Base-by-base conservation (phyloP, 1,140 invertebrate genomes). In the Drosophila simulans region DNA sequence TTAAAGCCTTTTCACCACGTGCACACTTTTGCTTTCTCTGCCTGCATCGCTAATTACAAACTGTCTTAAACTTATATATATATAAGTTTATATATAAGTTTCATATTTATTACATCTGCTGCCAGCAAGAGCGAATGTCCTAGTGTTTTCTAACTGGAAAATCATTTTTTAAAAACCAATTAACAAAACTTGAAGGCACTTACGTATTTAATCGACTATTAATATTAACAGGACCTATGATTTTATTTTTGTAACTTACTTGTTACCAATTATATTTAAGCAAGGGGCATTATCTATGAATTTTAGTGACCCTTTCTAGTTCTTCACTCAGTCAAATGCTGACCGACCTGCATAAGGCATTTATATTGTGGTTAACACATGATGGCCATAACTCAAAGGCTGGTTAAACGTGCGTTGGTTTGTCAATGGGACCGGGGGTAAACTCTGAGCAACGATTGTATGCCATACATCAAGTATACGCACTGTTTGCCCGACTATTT, bases 381-480 rank as follows among this genome's bases (percentile, higher is more conserved):
- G 77, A 74, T 66, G 48, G 63, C 77, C 66, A 74, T 86, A 63
- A 86, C 60, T 86, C 72, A 85, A 86, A 66, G 77, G 59, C 20
- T 64, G 81, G 51, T 71, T 72, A 85, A 84, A 68, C 53, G 65
- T 55, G 65, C 81, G 64, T 71, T 43, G 51, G 42, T 40, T 57
- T 54, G 68, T 45, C 46, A 34, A 35, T 25, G 39, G 39, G 20
- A 48, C 15, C 22, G 22, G 48, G 34, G 49, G 48, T 42, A 51
- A 72, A 57, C 81, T 86, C 56, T 52, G 68, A 76, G 57, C 70
- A 66, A 59, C 12, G 60, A 86, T 86, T 86, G 62, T 68, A 48
- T 59, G 63, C 73, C 73, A 78, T 85, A 69, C 55, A 85, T 85
- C 81, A 85, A 81, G 81, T 68, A 85, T 85, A 77, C 81, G 78